Base-by-base conservation (phyloP, 2,113 vertebrate genomes). In the Xenopus laevis region DNA sequence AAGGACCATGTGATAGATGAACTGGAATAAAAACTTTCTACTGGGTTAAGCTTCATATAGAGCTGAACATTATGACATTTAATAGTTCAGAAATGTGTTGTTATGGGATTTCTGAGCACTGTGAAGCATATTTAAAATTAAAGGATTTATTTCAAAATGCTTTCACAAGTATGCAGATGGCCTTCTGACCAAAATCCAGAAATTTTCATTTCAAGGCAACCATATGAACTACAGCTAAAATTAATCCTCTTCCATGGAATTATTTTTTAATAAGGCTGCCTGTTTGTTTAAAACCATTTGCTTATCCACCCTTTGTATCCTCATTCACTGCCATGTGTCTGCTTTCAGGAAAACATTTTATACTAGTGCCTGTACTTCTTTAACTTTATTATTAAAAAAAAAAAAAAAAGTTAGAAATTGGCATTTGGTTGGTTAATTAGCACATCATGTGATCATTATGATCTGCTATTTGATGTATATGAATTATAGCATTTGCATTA, bases 51-150 rank as follows among this genome's bases (percentile, higher is more conserved):
- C 65, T 77, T 77, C 79, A 84, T 71, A 82, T 82, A 81, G 60
- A 81, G 27, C 71, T 78, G 67, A 83, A 46, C 8, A 0, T 81
- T 84, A 74, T 86, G 77, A 40, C 33, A 78, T 66, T 83, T 84
- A 84, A 62, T 83, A 79, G 52, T 78, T 82, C 80, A 82, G 61
- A 44, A 81, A 69, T 46, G 80, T 80, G 57, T 70, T 81, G 80
- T 73, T 4, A 27, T 84, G 75, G 76, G 65, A 81, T 82, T 68
- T 61, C 78, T 69, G 58, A 82, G 67, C 61, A 83, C 82, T 78
- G 63, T 83, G 75, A 83, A 82, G 74, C 62, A 7, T 79, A 68
- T 79, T 79, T 80, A 85, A 83, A 85, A 83, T 82, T 83, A 86
- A 80, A 82, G 58, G 53, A 79, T 79, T 69, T 74, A 79, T 70